Evolutionary conservation across 2,888 invertebrate species (phyloP), one percentile per base, ranked within the genome.

Genomic region (Watsonalla cultraria): DNA sequence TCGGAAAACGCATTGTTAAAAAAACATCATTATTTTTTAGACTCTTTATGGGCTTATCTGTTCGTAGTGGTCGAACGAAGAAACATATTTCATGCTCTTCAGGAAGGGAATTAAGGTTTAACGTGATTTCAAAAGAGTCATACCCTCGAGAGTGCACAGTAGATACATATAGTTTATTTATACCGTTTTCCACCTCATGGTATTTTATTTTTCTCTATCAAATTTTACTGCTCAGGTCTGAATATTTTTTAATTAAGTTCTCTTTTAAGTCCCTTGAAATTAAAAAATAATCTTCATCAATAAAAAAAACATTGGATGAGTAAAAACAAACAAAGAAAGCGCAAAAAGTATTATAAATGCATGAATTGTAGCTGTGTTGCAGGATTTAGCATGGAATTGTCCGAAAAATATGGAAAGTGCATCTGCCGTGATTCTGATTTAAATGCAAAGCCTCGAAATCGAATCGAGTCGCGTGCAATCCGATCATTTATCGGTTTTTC

Each of bases 391-490:
- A 55, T 60, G 58, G 63, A 63, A 67, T 64, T 73, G 64, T 68
- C 64, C 63, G 72, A 76, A 78, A 77, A 80, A 80, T 80, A 78
- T 74, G 70, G 75, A 74, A 75, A 78, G 70, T 79, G 76, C 80
- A 78, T 65, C 68, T 65, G 69, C 70, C 59, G 61, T 68, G 72
- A 70, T 74, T 74, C 78, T 80, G 76, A 80, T 81, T 81, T 78
- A 80, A 77, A 81, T 81, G 80, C 81, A 81, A 80, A 81, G 79
- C 78, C 72, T 75, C 68, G 78, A 65, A 78, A 80, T 80, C 70
- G 76, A 70, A 77, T 74, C 69, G 72, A 65, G 71, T 62, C 64
- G 61, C 66, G 60, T 61, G 64, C 68, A 65, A 72, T 70, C 65
- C 66, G 65, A 66, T 71, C 78, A 78, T 80, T 80, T 77, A 78